Conservation (phyloP, 2,113 vertebrate species). For the Actenoides hombroni region DNA sequence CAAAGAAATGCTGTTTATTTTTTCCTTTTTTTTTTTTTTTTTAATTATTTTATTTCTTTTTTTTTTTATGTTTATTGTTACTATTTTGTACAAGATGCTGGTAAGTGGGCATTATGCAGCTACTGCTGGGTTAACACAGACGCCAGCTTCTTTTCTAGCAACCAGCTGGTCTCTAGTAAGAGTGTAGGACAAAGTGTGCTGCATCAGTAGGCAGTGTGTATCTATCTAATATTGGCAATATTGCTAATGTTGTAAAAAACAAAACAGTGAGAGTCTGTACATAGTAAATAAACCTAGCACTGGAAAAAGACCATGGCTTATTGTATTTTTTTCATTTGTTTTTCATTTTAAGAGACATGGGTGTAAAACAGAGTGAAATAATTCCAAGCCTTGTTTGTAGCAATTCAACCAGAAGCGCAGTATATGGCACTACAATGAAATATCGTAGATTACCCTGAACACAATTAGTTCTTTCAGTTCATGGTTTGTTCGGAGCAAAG, state of each 20-base stretch:
- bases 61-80: slow-evolving; percentile 5
- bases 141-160: slow-evolving; percentile 58
- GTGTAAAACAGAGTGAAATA: slow-evolving; percentile 69
- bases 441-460: slow-evolving; percentile 75
- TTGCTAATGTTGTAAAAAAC: slow-evolving; percentile 79
- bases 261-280: slow-evolving; percentile 70
- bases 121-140: slow-evolving; percentile 74
- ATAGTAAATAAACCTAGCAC: slow-evolving; percentile 70
- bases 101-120: slow-evolving; percentile 79
- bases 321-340: slow-evolving; percentile 68
- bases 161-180: slow-evolving; percentile 71
- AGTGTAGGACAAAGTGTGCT: slow-evolving; percentile 71
- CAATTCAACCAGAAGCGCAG: slow-evolving; percentile 73
- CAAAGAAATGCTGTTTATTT: slow-evolving; percentile 66
- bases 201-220: slow-evolving; percentile 80
- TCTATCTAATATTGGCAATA: slow-evolving; percentile 76
- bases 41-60: not conserved
- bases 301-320: slow-evolving; percentile 75
- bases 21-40: not conserved
- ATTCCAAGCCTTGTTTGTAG: slow-evolving; percentile 76
- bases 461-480: slow-evolving; percentile 69
- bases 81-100: slow-evolving; percentile 75
- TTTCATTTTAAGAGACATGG: slow-evolving; percentile 70
- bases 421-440: slow-evolving; percentile 72
- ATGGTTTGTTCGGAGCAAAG: slow-evolving; percentile 76